Evolutionary conservation across 2,797 vertebrate species (phyloP), one percentile per base, ranked within the genome.

Genomic region (Microctenopoma stevenorrisi): DNA sequence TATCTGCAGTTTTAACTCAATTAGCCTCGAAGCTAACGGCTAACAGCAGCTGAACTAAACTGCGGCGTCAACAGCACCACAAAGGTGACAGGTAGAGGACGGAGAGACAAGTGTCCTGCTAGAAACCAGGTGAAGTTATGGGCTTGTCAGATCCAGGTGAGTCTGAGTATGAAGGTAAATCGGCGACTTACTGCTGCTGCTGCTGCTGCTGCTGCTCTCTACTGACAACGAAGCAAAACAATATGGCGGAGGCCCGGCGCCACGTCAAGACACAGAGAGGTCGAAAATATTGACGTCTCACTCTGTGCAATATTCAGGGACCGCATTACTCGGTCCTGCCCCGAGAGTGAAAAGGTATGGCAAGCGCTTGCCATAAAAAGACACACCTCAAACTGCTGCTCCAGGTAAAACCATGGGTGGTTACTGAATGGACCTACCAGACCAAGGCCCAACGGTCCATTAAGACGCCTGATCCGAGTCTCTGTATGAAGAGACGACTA

Each of bases 241-340:
- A 92, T 68, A 93, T 92, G 92, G 92, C 89, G 86, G 79, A 74
- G 13, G 15, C 6, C 61, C 68, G 68, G 30, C 81, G 90, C 90
- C 89, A 90, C 90, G 91, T 91, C 90, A 88, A 80, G 51, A 60
- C 76, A n/a, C 11, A 82, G 79, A 70, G 8, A 15, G 16, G 4
- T 18, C 0, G 4, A 7, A 54, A 0, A 6, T 0, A 4, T 0
- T 0, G 84, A 84, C n/a, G 70, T 4, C 35, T 81, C 81, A 86
- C 87, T 90, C 82, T 30, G 75, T 69, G 7, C 0, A 0, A 14
- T 0, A 25, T 56, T 4, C 44, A 13, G 8, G 14, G 30, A 18
- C 38, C 30, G 14, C 3, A 33, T 5, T 30, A 33, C 37, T 1
- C 7, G 54, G 2, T 7, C 0, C 9, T 14, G 26, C 3, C 16